Base-by-base conservation (phyloP, 2,113 vertebrate species). In the Cynopterus brachyotis region DNA sequence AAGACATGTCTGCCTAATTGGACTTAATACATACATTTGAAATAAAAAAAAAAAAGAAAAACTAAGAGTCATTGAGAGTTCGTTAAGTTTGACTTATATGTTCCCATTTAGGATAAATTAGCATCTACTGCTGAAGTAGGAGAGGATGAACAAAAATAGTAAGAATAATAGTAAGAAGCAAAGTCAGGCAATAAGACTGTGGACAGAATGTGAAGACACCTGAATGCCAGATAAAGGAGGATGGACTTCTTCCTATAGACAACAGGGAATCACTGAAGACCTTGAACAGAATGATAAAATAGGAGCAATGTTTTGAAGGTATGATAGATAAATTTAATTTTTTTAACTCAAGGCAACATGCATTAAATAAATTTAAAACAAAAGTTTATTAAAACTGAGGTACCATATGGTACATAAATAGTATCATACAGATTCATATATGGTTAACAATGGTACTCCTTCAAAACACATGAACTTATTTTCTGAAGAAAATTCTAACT, bases 401-500 rank as follows among this genome's bases (percentile, higher is more conserved):
- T 0, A 86, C 11, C 1, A 37, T 40, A 69, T 57, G 50, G 35
- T 59, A 60, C 32, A 16, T 24, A 84, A 83, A 24, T 57, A 59
- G 32, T 35, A 9, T 67, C 62, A 69, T 19, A 72, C 1, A 50
- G 9, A 79, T 30, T 47, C 67, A 83, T 6, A 60, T 9, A 70
- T 42, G 9, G 28, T 78, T 90, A 92, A 86, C 40, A 50, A 60
- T 30, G 47, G 28, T 59, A 90, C 53, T 62, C 50, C 35, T 72
- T 24, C 5, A 89, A 45, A n/a, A 76, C 9, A 76, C 32, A 57
- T 15, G 26, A 93, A 91, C 22, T 47, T 70, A 47, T 16, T 67
- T 92, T n/a, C n/a, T 88, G 37, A 84, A 72, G 76, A 82, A 95
- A 91, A 80, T 55, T 10, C 83, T 60, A 87, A 91, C 22, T 72